These are phyloP conservation scores for Plemyria rubiginata DNA, from an alignment of 2,888 invertebrate species.

Conservation along the genomic window DNA sequence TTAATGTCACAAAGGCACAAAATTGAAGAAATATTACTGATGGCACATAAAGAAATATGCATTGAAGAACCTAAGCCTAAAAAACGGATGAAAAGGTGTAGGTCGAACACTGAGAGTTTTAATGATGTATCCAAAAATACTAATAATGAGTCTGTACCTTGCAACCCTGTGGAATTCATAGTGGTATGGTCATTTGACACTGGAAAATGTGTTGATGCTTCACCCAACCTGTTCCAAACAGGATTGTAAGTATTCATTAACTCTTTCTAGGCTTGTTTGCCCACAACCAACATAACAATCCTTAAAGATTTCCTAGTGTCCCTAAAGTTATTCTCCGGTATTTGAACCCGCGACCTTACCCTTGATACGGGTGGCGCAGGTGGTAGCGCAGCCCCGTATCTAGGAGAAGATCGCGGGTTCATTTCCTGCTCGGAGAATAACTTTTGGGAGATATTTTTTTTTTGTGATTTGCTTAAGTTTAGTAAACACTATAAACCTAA, in stretches of 20 bases:
- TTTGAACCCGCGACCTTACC: too few relatives aligned
- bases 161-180: constrained; percentile 54
- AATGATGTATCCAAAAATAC: constrained; percentile 22
- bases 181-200: constrained; percentile 87
- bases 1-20: constrained; percentile 78
- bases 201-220: constrained; percentile 93
- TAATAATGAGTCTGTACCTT: constrained; percentile 3
- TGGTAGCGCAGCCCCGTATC: too few relatives aligned
- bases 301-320: too few relatives aligned
- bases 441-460: too few relatives aligned
- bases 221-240: constrained; percentile 84
- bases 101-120: constrained; percentile 18
- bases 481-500: too few relatives aligned
- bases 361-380: too few relatives aligned
- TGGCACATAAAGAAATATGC: constrained; percentile 58
- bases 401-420: too few relatives aligned
- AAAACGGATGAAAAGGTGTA: constrained; percentile 54
- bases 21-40: constrained; percentile 65
- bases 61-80: constrained; percentile 48
- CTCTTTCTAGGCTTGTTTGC: neutral
- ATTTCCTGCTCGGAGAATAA: too few relatives aligned
- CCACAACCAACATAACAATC: too few relatives aligned
- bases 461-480: too few relatives aligned
- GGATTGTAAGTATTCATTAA: constrained; percentile 68
- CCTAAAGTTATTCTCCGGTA: too few relatives aligned